Evolutionary conservation across 2,113 vertebrate genomes (phyloP), one percentile per base, ranked within the genome.

Genomic region (Semicossyphus pulcher): DNA sequence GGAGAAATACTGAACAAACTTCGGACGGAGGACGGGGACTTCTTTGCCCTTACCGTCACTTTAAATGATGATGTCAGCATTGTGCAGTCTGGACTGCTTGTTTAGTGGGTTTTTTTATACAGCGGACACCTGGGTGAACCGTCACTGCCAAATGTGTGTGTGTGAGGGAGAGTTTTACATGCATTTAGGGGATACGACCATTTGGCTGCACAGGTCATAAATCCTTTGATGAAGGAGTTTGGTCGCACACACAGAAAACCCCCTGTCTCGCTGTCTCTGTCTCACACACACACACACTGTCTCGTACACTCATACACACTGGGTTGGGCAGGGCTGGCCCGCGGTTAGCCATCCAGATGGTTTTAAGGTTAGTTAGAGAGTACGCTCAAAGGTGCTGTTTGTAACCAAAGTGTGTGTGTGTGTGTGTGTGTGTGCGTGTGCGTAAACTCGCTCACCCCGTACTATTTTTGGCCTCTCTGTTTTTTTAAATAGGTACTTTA

Each of bases 361-460:
- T 88, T 92, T 89, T 87, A 87, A 85, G 87, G 87, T 91, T 91
- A 92, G 87, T 91, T 90, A 91, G 79, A 92, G 88, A 89, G 78
- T 89, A 58, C 20, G 65, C 75, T 84, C 65, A 82, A 83, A 90
- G 80, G 84, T 89, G 77, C 82, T 82, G 72, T 86, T 88, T 81
- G 71, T 37, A 70, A 53, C 78, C 65, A 64, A 84, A 72, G 26
- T n/a, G 54, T 42, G 63, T 63, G 65, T 65, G 32, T 77, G 2
- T 70, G 8, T 66, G 7, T 73, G 9, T 71, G 45, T 80, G 60
- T 75, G 56, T 78, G 49, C 65, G 62, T 72, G 47, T 68, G 45
- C 52, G 2, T 69, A 84, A 85, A 78, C 79, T 75, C 72, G 29
- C 28, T 70, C 23, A 82, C 72, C 57, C 71, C 31, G 49, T 49